These are phyloP conservation scores for Ditula angustiorana DNA, from an alignment of 2,888 invertebrate genomes.

Conservation along the genomic window DNA sequence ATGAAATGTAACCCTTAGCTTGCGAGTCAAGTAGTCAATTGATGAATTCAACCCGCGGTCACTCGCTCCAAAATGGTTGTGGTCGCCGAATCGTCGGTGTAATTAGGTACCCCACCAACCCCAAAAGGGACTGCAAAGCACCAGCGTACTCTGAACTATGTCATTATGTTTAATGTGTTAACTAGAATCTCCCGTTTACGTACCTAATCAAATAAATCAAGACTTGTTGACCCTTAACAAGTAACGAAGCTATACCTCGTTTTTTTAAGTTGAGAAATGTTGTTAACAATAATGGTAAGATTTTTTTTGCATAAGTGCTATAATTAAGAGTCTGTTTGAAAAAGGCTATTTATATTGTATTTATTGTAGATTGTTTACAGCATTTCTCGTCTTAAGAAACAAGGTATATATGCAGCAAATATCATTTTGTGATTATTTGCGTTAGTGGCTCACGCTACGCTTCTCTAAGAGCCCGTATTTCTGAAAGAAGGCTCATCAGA, in stretches of 20 bases:
- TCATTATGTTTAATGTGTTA: constrained; percentile 33
- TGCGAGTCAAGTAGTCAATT: constrained; percentile 40
- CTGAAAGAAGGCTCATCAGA: constrained; percentile 15
- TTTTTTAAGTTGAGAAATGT: not conserved
- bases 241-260: no score
- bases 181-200: constrained; percentile 17
- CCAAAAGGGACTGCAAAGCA: constrained; percentile 24
- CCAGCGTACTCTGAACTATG: constrained; percentile 25
- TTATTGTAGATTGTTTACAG: no score
- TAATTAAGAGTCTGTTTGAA: no score
- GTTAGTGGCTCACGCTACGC: no score
- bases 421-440: no score
- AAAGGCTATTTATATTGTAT: no score
- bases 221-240: not conserved
- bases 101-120: constrained; percentile 35
- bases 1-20: constrained; percentile 39
- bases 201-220: constrained; percentile 20
- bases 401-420: no score
- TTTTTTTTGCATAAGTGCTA: no score
- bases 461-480: not conserved
- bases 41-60: constrained; percentile 44
- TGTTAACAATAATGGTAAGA: not conserved
- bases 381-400: no score
- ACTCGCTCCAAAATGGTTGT: constrained; percentile 45
- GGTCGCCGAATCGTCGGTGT: constrained; percentile 31